Evolutionary conservation across 2,888 invertebrate species (phyloP).

Genomic region (Salticus scenicus): DNA sequence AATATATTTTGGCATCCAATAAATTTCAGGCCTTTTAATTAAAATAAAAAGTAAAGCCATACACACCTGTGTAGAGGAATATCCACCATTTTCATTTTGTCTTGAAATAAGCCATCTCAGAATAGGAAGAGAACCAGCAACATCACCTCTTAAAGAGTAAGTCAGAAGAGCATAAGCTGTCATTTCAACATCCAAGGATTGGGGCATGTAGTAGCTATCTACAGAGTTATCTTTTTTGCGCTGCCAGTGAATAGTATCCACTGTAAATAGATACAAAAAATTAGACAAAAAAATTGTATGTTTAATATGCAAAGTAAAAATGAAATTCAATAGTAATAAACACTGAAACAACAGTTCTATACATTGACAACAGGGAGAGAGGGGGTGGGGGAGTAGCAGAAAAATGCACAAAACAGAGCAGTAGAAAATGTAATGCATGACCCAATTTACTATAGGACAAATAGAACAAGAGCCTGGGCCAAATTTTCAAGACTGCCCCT

Average conservation of each 20-base stretch:
- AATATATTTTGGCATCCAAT: too few relatives aligned
- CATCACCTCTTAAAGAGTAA: conserved; percentile 78
- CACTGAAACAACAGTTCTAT: too few relatives aligned
- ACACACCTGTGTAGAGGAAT: conserved; percentile 81
- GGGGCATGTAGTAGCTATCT: conserved; percentile 77
- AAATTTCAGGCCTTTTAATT: too few relatives aligned
- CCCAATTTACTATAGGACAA: too few relatives aligned
- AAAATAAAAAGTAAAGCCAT: too few relatives aligned
- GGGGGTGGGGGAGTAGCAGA: too few relatives aligned
- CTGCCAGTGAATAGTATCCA: conserved; percentile 57
- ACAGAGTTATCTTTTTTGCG: conserved; percentile 12
- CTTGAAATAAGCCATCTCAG: conserved; percentile 85
- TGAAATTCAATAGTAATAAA: not conserved
- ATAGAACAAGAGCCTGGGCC: too few relatives aligned
- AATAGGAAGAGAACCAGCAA: conserved; percentile 79
- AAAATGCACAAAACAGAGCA: too few relatives aligned
- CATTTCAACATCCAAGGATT: conserved; percentile 87
- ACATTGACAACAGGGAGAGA: too few relatives aligned
- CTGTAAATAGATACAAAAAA: conserved; percentile 12
- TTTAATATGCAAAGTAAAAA: not conserved
- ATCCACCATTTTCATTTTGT: conserved; percentile 83
- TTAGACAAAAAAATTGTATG: not conserved
- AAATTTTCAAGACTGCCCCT: too few relatives aligned
- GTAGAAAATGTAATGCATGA: too few relatives aligned
- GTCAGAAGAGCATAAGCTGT: conserved; percentile 91